Conservation (phyloP, 2,888 invertebrate genomes). For the Lepidonotus clava region DNA sequence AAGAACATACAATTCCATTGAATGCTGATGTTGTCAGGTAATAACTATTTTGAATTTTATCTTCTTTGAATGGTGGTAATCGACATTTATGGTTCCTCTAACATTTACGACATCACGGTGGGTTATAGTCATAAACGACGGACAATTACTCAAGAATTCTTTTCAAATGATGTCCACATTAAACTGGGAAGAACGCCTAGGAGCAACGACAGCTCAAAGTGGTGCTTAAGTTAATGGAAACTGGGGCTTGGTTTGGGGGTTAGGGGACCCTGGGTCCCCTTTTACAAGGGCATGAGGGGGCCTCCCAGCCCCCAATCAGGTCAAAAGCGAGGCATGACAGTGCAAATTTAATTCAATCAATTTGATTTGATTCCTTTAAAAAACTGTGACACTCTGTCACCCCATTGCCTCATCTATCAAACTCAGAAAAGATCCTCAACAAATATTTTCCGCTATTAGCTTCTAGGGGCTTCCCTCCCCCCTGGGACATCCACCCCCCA, state of each 20-base stretch:
- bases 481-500: neutral
- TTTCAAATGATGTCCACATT: neutral
- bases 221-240: too few species aligned
- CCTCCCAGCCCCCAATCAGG: neutral
- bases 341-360: constrained; percentile 39
- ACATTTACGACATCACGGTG: too few species aligned
- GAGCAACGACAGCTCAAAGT: neutral
- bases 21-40: too few species aligned
- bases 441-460: constrained; percentile 37
- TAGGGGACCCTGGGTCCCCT: neutral
- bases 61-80: too few species aligned
- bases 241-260: too few species aligned
- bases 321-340: neutral
- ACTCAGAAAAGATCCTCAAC: neutral
- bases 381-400: constrained; percentile 7
- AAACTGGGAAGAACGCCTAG: neutral
- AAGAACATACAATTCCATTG: too few species aligned
- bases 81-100: too few species aligned
- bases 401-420: neutral
- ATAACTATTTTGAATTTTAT: too few species aligned
- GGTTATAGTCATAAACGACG: neutral
- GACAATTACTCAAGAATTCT: neutral
- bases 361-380: constrained; percentile 33
- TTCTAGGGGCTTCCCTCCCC: neutral
- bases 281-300: neutral